Base-by-base conservation (phyloP, 2,888 invertebrate genomes). In the Cephalotes varians region DNA sequence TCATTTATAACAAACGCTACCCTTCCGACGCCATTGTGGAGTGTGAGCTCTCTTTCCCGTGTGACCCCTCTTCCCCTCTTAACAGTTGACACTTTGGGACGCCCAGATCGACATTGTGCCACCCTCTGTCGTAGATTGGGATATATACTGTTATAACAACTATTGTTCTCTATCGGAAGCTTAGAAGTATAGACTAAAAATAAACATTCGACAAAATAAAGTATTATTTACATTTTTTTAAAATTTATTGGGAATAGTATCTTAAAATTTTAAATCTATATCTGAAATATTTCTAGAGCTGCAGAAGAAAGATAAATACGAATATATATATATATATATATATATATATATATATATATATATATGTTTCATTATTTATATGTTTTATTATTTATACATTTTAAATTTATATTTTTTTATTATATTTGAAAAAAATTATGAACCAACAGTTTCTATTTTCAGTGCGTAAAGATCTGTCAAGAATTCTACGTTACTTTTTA, bases 1-100 rank as follows among this genome's bases (percentile, higher is more conserved):
- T 87, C 84, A 88, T 90, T 85, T 83, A 60, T 64, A 86, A 86
- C 85, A 84, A 56, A 82, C 81, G 80, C 82, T 64, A 84, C 81
- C 84, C 80, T 67, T 72, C 67, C 82, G 74, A 58, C 82, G 81
- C 62, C 79, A 86, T 83, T 84, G 82, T 82, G 25, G 58, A 44
- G 31, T 64, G 64, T 82, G 85, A 82, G 60, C 64, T 64, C 34
- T 67, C 44, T 56, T 37, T 67, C 18, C 73, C 80, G 47, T 85
- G 58, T 4, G 5, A 60, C 37, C 25, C 71, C 65, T 85, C 10
- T 65, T 18, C 25, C 67, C 67, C 86, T 81, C 21, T 56, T 28
- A 15, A 34, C 73, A 74, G 72, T 74, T 83, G 85, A 85, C 85
- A 79, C 74, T 83, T 83, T 80, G 85, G 80, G 83, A 85, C 80